Conservation (phyloP, 2,113 vertebrate genomes). For the Entomyzon cyanotis region DNA sequence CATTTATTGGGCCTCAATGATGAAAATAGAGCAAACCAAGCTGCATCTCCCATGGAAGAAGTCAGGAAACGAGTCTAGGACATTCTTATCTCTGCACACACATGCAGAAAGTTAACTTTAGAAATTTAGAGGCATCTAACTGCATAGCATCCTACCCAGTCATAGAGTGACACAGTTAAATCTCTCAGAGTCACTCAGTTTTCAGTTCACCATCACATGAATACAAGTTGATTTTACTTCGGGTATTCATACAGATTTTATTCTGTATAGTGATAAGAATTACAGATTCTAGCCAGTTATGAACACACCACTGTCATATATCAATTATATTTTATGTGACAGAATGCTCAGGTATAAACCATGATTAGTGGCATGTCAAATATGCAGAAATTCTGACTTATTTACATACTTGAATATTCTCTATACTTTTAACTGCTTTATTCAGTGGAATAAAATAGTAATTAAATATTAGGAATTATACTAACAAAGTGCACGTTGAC, state of each 20-base stretch:
- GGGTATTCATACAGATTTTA: not conserved
- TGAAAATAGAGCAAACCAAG: not conserved
- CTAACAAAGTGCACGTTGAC: not conserved
- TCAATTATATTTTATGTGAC: not conserved
- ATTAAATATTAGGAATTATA: not conserved
- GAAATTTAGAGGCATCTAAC: not conserved
- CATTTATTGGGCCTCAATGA: not conserved
- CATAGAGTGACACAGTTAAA: not conserved
- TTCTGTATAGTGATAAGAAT: not conserved
- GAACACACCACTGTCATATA: not conserved
- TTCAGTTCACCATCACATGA: not conserved
- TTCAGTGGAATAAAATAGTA: not conserved
- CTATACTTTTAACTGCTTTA: not conserved
- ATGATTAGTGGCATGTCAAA: not conserved
- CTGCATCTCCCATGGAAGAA: not conserved
- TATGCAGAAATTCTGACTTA: not conserved
- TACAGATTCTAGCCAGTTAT: not conserved
- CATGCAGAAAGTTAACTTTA: not conserved
- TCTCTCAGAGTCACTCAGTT: not conserved
- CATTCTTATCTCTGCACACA: not conserved
- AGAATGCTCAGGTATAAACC: not conserved
- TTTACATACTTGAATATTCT: not conserved
- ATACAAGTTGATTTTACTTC: not conserved
- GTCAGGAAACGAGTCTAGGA: not conserved
- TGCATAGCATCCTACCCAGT: not conserved